A percentile compares a stretch with the other conserved stretches of the same genome.
Conservation (phyloP, 2,797 vertebrate genomes). For the Leptatherina wallacei region DNA sequence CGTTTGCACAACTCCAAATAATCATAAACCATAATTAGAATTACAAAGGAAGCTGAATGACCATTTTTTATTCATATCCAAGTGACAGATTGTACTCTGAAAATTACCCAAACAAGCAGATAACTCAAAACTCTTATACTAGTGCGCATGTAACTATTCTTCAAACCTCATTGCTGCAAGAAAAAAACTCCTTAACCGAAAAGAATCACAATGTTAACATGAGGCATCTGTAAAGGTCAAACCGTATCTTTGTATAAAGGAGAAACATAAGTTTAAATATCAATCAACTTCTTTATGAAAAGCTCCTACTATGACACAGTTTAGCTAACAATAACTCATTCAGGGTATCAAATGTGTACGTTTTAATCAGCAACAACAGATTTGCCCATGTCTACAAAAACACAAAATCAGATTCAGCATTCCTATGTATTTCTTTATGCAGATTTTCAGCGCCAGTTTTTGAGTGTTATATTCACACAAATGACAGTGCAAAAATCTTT, state of each 20-base stretch:
- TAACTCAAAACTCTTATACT: neutral
- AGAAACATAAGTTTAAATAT: too few relatives aligned
- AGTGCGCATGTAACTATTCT: neutral
- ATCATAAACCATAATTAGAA: neutral
- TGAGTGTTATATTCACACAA: too few relatives aligned
- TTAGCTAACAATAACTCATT: too few relatives aligned
- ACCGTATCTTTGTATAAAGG: neutral
- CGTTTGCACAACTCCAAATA: neutral
- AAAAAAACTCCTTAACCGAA: neutral
- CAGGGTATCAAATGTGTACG: too few relatives aligned
- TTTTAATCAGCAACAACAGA: too few relatives aligned
- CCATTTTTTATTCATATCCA: neutral
- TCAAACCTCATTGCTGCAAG: neutral
- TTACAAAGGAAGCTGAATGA: neutral
- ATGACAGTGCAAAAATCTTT: too few relatives aligned
- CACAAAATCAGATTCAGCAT: too few relatives aligned
- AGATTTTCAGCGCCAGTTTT: too few relatives aligned
- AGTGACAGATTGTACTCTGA: neutral
- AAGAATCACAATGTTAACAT: neutral
- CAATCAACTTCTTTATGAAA: too few relatives aligned
- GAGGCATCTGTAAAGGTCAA: neutral
- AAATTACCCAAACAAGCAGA: neutral
- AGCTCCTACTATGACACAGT: too few relatives aligned
- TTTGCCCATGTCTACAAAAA: too few relatives aligned
- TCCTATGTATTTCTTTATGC: too few relatives aligned